These are phyloP conservation scores for Agraylea sexmaculata DNA, from an alignment of 1,140 invertebrate genomes.

Conservation along the genomic window DNA sequence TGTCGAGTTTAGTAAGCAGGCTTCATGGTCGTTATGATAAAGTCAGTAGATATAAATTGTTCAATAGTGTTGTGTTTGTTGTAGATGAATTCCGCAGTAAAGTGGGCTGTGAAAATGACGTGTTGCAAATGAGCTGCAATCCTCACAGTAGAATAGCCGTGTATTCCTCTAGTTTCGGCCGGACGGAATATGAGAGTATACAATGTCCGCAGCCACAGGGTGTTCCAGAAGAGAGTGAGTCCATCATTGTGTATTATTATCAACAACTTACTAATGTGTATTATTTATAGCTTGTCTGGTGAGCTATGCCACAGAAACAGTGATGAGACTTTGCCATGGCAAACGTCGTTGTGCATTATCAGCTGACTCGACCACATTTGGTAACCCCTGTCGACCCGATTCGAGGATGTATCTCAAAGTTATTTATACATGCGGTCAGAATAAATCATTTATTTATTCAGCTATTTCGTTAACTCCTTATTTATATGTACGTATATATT, in stretches of 20 bases:
- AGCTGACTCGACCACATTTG: conserved; percentile 75
- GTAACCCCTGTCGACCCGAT: conserved; percentile 68
- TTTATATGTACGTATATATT: conserved; percentile 20
- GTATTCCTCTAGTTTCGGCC: conserved; percentile 81
- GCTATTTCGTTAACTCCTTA: conserved; percentile 6
- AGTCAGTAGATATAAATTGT: too few relatives aligned
- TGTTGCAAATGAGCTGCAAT: conserved; percentile 69
- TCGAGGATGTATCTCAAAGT: conserved; percentile 84
- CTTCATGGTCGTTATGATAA: too few relatives aligned
- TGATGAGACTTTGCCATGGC: conserved; percentile 83
- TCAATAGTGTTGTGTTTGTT: too few relatives aligned
- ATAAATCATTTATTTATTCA: conserved; percentile 3
- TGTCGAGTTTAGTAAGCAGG: too few relatives aligned
- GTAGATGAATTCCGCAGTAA: conserved; percentile 83
- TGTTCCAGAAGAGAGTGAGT: conserved; percentile 79
- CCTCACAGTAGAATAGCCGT: conserved; percentile 76
- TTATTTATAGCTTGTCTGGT: conserved; percentile 67
- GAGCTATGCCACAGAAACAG: conserved; percentile 75
- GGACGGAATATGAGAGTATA: conserved; percentile 76
- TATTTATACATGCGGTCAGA: conserved; percentile 87
- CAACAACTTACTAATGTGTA: conserved; percentile 1
- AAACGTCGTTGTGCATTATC: conserved; percentile 69
- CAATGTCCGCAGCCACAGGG: conserved; percentile 78
- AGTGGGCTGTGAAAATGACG: conserved; percentile 82
- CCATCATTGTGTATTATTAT: not conserved